A percentile compares a stretch with the other conserved stretches of the same genome.
These are phyloP conservation scores for Nanorana parkeri DNA, from an alignment of 2,113 vertebrate genomes.

Conservation along the genomic window DNA sequence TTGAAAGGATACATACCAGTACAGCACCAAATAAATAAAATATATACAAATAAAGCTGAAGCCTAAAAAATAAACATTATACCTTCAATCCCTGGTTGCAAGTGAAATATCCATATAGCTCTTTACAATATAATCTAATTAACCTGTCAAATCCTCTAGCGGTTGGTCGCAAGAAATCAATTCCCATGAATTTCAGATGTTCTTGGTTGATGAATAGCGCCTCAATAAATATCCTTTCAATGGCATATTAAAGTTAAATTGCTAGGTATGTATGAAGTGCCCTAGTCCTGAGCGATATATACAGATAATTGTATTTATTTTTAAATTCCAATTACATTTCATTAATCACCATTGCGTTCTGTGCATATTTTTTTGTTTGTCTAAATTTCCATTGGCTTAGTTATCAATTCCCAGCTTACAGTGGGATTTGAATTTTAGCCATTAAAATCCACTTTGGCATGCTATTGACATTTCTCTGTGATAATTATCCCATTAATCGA, in stretches of 20 bases:
- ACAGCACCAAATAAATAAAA: no score
- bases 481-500: not conserved
- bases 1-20: no score
- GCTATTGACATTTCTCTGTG: not conserved
- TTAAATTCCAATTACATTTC: not conserved
- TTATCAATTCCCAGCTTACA: no score
- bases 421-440: not conserved
- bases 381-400: no score
- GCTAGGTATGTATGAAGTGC: not conserved
- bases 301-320: not conserved
- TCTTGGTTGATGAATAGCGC: slow-evolving; percentile 23
- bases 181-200: slow-evolving; percentile 42
- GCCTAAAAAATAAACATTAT: not conserved
- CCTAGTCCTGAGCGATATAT: not conserved
- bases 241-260: slow-evolving; percentile 24
- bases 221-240: slow-evolving; percentile 37
- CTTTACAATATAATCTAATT: slow-evolving; percentile 45
- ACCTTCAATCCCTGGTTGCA: not conserved
- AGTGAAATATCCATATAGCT: slow-evolving; percentile 35
- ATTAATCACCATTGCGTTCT: not conserved
- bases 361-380: not conserved
- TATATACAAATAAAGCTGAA: no score
- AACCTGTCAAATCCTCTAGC: slow-evolving; percentile 18
- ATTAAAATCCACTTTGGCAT: not conserved
- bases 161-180: slow-evolving; percentile 27